phyloP scores from a whole-genome alignment of 1,140 invertebrate species.

The Papilio polyxenes region DNA sequence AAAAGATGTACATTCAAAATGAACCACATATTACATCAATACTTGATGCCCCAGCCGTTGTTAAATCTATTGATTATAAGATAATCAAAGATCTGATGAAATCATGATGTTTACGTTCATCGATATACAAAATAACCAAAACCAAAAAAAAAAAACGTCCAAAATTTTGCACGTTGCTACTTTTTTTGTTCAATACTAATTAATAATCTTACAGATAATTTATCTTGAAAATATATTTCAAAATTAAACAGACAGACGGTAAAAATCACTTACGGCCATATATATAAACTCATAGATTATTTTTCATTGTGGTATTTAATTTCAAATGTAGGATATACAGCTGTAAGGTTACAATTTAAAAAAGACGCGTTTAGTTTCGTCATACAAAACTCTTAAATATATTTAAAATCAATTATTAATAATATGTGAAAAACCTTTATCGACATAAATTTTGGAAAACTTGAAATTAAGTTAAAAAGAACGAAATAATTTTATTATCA shows the following conservation, averaged over 20 bases:
- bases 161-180: background rate
- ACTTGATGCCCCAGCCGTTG: background rate
- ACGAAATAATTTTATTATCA: too few species aligned
- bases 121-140: conserved; percentile 26
- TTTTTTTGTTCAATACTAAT: background rate
- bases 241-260: too few species aligned
- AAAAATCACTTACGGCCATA: background rate
- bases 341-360: background rate
- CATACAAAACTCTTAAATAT: too few species aligned
- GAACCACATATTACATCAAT: background rate
- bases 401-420: too few species aligned
- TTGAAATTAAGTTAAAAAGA: too few species aligned
- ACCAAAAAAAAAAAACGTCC: background rate
- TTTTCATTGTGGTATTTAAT: background rate
- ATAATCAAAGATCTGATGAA: background rate
- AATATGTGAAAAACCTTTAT: too few species aligned
- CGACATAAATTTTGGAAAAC: too few species aligned
- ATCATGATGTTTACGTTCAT: background rate
- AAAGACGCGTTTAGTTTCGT: background rate
- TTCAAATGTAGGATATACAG: background rate
- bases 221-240: background rate
- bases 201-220: background rate
- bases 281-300: background rate
- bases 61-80: background rate
- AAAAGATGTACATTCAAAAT: background rate